These are phyloP conservation scores for Eupithecia subumbrata DNA, from an alignment of 2,888 invertebrate genomes.

Conservation along the genomic window DNA sequence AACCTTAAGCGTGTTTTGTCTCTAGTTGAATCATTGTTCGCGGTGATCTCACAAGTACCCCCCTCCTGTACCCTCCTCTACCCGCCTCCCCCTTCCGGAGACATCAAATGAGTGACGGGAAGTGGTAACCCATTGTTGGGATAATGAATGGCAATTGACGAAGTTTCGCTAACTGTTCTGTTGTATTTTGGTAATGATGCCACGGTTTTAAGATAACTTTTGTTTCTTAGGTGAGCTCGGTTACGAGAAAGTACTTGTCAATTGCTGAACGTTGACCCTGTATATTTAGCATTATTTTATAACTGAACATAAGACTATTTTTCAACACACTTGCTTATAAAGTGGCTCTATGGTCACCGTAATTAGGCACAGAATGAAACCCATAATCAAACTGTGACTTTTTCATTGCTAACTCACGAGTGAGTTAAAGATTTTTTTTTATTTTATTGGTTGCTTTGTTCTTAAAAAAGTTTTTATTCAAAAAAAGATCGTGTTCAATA, in stretches of 20 bases:
- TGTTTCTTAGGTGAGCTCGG: background rate
- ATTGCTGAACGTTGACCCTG: background rate
- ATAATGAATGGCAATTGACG: constrained; percentile 41
- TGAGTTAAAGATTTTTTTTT: too few species aligned
- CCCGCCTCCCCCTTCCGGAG: constrained; percentile 52
- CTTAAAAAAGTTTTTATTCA: too few species aligned
- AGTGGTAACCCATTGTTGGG: constrained; percentile 55
- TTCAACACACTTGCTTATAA: too few species aligned
- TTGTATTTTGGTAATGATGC: constrained; percentile 2
- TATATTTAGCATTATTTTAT: background rate
- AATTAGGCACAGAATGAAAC: too few species aligned
- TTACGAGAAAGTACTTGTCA: background rate
- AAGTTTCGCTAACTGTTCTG: constrained; percentile 26
- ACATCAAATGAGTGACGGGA: constrained; percentile 69
- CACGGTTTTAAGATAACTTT: constrained; percentile 3
- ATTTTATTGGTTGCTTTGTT: too few species aligned
- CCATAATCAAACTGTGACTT: too few species aligned
- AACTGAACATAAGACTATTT: too few species aligned
- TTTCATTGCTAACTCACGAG: too few species aligned
- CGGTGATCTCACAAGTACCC: constrained; percentile 57
- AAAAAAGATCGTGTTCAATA: too few species aligned
- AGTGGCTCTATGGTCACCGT: too few species aligned
- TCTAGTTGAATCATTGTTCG: constrained; percentile 75
- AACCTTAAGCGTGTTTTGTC: constrained; percentile 76
- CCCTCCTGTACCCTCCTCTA: constrained; percentile 35